These are phyloP conservation scores for Ornithorhynchus anatinus DNA, from an alignment of 2,113 vertebrate genomes.

Conservation along the genomic window DNA sequence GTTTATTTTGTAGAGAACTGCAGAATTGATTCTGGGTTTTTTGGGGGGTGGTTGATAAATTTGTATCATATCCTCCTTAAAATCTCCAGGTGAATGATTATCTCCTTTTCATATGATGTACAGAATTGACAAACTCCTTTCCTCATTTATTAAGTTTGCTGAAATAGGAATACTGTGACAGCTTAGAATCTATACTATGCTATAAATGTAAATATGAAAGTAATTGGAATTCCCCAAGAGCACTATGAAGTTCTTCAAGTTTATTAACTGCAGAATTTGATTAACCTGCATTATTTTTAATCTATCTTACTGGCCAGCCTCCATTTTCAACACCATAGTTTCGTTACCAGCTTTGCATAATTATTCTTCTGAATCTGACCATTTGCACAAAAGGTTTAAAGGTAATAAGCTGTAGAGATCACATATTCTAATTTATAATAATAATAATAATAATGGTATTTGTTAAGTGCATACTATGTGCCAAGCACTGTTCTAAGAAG, in stretches of 20 bases:
- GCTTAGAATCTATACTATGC: neutral
- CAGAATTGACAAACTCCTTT: neutral
- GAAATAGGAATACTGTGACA: neutral
- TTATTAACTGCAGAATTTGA: neutral
- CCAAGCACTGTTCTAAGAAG: too few relatives aligned
- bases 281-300: too few relatives aligned
- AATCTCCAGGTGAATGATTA: neutral
- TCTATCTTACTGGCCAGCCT: neutral
- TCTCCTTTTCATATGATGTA: neutral
- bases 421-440: too few relatives aligned
- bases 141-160: neutral
- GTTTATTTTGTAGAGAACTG: too few relatives aligned
- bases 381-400: too few relatives aligned
- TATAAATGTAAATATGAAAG: neutral
- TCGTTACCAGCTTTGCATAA: too few relatives aligned
- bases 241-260: neutral
- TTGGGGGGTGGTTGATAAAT: neutral
- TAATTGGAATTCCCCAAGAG: neutral
- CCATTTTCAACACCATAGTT: neutral
- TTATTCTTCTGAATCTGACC: too few relatives aligned
- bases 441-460: too few relatives aligned
- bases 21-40: too few relatives aligned
- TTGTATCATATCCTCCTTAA: neutral
- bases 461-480: too few relatives aligned
- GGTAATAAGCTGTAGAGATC: too few relatives aligned